Percentiles rank a stretch among this genome's conserved stretches.
Conservation (phyloP, 2,888 invertebrate genomes). For the Hoplodrina blanda region DNA sequence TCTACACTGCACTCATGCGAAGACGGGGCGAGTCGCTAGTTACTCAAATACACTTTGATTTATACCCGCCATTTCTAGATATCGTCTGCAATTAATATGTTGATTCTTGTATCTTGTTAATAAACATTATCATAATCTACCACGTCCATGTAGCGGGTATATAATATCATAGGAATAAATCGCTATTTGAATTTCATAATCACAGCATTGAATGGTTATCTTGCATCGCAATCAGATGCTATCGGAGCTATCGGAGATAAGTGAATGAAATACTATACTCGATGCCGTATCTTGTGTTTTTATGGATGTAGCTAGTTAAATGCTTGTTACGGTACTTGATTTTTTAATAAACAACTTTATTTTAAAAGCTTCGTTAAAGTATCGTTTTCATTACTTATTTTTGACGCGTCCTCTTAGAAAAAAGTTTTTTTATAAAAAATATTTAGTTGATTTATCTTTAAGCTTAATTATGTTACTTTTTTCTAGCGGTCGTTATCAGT, state of each 20-base stretch:
- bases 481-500: no score
- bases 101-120: slow-evolving; percentile 29
- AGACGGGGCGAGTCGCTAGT: background rate
- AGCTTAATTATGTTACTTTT: no score
- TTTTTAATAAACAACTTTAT: slow-evolving; percentile 1
- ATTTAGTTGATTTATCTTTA: no score
- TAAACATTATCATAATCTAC: slow-evolving; percentile 26
- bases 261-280: slow-evolving; percentile 20
- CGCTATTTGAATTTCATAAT: slow-evolving; percentile 36
- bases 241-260: slow-evolving; percentile 14
- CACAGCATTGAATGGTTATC: slow-evolving; percentile 24
- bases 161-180: slow-evolving; percentile 26
- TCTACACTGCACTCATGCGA: no score
- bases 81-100: slow-evolving; percentile 28
- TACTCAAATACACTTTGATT: slow-evolving; percentile 3
- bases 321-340: slow-evolving; percentile 1
- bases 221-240: slow-evolving; percentile 29
- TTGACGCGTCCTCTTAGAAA: no score
- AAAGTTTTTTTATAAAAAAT: no score
- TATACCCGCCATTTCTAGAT: background rate
- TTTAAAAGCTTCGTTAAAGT: slow-evolving; percentile 14
- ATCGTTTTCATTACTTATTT: slow-evolving; percentile 1
- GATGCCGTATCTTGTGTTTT: slow-evolving; percentile 16
- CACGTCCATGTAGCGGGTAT: slow-evolving; percentile 7
- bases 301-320: background rate